Conservation (phyloP, 2,797 vertebrate species). For the Ptychadena robeensis region DNA sequence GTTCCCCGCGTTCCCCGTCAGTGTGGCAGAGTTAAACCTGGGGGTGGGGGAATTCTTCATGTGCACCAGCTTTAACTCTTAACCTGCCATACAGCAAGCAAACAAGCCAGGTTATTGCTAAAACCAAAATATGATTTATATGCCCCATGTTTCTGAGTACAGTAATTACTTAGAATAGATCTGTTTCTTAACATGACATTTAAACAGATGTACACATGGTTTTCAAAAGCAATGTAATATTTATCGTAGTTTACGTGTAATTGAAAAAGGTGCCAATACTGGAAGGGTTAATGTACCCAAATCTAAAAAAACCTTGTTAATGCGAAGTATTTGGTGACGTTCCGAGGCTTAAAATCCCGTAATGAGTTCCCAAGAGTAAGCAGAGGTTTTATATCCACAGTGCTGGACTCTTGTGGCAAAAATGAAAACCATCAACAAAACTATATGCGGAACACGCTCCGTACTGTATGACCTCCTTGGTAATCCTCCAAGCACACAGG, state of each 20-base stretch:
- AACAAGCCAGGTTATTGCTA: not conserved
- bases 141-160: not conserved
- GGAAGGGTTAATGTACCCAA: conserved; percentile 43
- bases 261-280: not conserved
- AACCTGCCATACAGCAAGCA: not conserved
- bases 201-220: not conserved
- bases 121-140: not conserved
- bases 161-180: not conserved
- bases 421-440: not conserved
- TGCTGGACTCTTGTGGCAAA: conserved; percentile 24
- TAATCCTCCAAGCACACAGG: not conserved
- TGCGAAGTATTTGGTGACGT: conserved; percentile 46
- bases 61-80: conserved; percentile 34
- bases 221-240: not conserved
- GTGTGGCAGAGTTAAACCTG: conserved; percentile 49
- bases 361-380: conserved; percentile 57
- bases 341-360: conserved; percentile 51
- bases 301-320: conserved; percentile 50
- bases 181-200: not conserved
- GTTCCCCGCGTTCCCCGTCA: conserved; percentile 16
- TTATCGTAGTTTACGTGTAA: too few relatives aligned
- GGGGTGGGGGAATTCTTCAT: conserved; percentile 24
- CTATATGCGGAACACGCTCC: not conserved
- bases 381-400: conserved; percentile 37
- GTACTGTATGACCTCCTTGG: not conserved